Percentiles rank a stretch among this genome's conserved stretches.
phyloP scores from a whole-genome alignment of 2,113 vertebrate species.

The Calypte anna region DNA sequence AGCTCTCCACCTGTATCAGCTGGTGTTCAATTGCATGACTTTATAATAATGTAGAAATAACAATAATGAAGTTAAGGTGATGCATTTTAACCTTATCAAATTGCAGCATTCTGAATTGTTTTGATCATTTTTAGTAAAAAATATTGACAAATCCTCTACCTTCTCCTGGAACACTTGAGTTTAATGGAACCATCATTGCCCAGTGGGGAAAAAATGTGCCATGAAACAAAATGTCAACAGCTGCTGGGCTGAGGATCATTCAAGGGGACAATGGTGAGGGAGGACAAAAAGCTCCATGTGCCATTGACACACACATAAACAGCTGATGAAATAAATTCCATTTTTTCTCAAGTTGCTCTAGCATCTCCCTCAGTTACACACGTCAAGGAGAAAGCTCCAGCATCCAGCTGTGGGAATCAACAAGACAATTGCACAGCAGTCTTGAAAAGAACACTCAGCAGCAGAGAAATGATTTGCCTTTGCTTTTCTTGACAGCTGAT shows the following conservation, averaged over 20 bases:
- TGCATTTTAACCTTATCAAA: slow-evolving; percentile 14
- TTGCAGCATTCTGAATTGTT: background rate
- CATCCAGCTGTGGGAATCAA: slow-evolving; percentile 70
- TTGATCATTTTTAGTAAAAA: slow-evolving; percentile 39
- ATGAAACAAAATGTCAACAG: slow-evolving; percentile 35
- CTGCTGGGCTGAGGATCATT: slow-evolving; percentile 21
- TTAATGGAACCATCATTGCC: slow-evolving; percentile 12
- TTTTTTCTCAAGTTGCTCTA: slow-evolving; percentile 49
- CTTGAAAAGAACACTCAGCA: slow-evolving; percentile 38
- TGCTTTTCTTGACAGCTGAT: slow-evolving; percentile 65
- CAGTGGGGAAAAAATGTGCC: slow-evolving; percentile 4
- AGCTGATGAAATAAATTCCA: slow-evolving; percentile 44
- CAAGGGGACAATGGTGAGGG: slow-evolving; percentile 37
- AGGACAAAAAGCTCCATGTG: background rate
- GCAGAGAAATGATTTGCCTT: slow-evolving; percentile 53
- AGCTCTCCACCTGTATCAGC: background rate
- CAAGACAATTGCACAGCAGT: slow-evolving; percentile 47
- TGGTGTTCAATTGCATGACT: background rate
- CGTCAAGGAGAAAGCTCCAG: slow-evolving; percentile 52
- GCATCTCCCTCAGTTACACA: slow-evolving; percentile 32
- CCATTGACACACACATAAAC: background rate
- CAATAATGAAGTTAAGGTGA: background rate
- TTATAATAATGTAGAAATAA: background rate
- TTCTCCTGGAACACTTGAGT: slow-evolving; percentile 25
- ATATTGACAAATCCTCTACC: background rate